Base-by-base conservation (phyloP, 2,888 invertebrate species). In the Dynastes hyllus region DNA sequence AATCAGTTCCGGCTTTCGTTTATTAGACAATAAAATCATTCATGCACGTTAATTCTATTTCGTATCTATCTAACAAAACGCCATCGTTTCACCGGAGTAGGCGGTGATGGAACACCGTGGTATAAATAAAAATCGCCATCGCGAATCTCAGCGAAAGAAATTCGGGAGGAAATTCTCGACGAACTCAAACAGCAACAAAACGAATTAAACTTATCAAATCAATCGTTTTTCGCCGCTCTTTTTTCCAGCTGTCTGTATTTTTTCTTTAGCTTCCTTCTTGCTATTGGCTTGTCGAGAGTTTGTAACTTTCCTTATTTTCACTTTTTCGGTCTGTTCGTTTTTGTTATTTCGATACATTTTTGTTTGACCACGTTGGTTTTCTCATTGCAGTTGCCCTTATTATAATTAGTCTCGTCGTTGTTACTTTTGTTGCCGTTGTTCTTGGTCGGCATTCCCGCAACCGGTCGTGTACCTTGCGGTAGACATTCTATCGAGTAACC, bases 121-220 rank as follows among this genome's bases (percentile, higher is more conserved):
- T 73, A 73, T 73, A 73, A 73, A 73, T 73, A 73, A 73, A 73
- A 73, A 73, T 73, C 73, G 27, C 58, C 55, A 13, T 40, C 55
- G 58, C 73, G 22, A 58, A 73, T 58, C 73, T 27, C 40, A 58
- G 37, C 55, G 61, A 73, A 73, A 58, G 67, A 67, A 45, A 67
- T 67, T 67, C 50, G n/a, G 50, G 4, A 45, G 67, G 8, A 67
- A 67, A n/a, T 67, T 22, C 63, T 29, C 63, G 29, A 29, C 27
- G 63, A 58, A 58, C 55, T 58, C 55, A 58, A 58, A 58, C 55
- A 58, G 55, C 8, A 58, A 58, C 70, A 53, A 51, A 70, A 70
- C 70, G 70, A 73, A 73, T 73, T 73, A 73, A 73, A 73, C 40
- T 73, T 73, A 73, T 73, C 73, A 73, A 73, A 73, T 73, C 73